phyloP scores from a whole-genome alignment of 64 coral and sea anemone species.

The Dendrophyllia cribrosa region DNA sequence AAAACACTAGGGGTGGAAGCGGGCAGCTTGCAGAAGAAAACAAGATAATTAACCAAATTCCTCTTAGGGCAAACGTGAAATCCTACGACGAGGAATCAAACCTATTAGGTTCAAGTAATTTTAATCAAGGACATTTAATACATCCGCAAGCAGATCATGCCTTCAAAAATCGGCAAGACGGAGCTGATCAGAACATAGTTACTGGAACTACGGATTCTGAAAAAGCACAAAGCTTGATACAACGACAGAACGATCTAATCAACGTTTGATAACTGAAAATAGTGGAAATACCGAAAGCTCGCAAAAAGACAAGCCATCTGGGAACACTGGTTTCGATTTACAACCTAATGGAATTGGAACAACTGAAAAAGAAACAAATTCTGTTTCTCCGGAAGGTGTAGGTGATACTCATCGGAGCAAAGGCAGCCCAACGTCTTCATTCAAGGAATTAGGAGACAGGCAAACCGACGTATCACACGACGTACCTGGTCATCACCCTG shows the following conservation, averaged over 20 bases:
- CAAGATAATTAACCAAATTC: not conserved
- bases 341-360: not conserved
- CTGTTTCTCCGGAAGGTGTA: not conserved
- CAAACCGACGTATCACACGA: not conserved
- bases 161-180: not conserved
- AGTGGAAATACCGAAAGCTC: not conserved
- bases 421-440: not conserved
- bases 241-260: not conserved
- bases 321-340: not conserved
- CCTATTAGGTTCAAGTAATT: not conserved
- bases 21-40: not conserved
- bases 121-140: not conserved
- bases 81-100: constrained; percentile 32
- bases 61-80: not conserved
- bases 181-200: not conserved
- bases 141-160: not conserved
- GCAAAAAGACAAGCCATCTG: not conserved
- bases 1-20: not conserved
- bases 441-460: not conserved
- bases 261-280: not conserved
- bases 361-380: not conserved
- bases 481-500: too few relatives aligned
- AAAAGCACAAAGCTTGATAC: too few relatives aligned
- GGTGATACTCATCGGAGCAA: not conserved
- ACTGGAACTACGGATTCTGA: not conserved